Base-by-base conservation (phyloP, 2,888 invertebrate species). In the Callimorpha dominula region DNA sequence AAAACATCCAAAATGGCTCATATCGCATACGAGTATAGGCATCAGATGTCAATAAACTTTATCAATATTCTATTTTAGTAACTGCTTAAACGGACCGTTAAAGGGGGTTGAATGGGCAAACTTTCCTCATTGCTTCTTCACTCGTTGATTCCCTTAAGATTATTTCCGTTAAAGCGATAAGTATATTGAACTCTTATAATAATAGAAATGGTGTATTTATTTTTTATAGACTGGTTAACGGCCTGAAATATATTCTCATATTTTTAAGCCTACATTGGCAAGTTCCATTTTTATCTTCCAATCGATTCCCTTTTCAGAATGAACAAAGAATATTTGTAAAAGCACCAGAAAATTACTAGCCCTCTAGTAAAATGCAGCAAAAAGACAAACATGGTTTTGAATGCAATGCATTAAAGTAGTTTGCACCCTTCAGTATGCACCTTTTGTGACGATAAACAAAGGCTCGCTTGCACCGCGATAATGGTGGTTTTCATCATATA, bases 81-180 rank as follows among this genome's bases (percentile, higher is more conserved):
- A 68, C 46, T 60, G 49, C 68, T 78, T 78, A 76, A 80, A 66
- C 62, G 67, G 46, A 68, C 68, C 75, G 72, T 74, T 73, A 54
- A 80, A 71, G 66, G 20, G 52, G 68, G 70, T 75, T 74, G 71
- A 74, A 80, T 73, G 71, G 64, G 20, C 0, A 72, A 82, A 81
- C 54, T 78, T 81, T 81, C 73, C 78, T 76, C 73, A 80, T 82
- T 73, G 76, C 43, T 14, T 68, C 60, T 60, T 17, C 46, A 15
- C 63, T 46, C 64, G 50, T 74, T 73, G 68, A 74, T 69, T 82
- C 81, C 78, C 74, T 15, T 6, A 73, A 83, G 78, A 80, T 77
- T 75, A 76, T 68, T 72, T 73, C 67, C 54, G 50, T 75, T 76
- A 71, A 63, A 40, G 12, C 43, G 66, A 71, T 75, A 75, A 66